A percentile compares a stretch with the other conserved stretches of the same genome.
phyloP scores from a whole-genome alignment of 2,888 invertebrate genomes.

The Drosophila prostipennis region DNA sequence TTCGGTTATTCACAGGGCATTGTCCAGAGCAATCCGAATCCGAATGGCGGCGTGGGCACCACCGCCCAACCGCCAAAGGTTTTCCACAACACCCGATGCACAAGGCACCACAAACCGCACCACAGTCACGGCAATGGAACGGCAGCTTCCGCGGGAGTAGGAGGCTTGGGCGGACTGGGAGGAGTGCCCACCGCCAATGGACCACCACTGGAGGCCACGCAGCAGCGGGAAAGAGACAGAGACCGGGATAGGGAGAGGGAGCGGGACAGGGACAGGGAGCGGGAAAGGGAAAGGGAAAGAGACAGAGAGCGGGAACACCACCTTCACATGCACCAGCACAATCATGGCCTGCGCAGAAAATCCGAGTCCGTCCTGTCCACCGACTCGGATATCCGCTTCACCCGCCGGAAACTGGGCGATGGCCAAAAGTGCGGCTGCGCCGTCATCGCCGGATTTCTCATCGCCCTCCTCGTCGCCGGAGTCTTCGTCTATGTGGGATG shows the following conservation, averaged over 20 bases:
- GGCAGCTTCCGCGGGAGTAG: background rate
- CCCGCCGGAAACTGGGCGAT: constrained; percentile 92
- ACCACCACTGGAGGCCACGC: constrained; percentile 9
- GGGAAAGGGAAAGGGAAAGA: constrained; percentile 28
- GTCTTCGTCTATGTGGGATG: constrained; percentile 87
- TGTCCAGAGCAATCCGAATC: constrained; percentile 74
- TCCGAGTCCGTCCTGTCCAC: constrained; percentile 93
- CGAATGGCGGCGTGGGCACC: constrained; percentile 45
- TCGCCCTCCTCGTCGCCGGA: constrained; percentile 90
- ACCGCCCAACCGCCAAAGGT: constrained; percentile 73
- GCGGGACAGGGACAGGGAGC: constrained; percentile 27
- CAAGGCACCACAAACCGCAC: constrained; percentile 82
- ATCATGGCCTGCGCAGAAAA: constrained; percentile 76
- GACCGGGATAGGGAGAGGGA: constrained; percentile 37
- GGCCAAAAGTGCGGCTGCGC: constrained; percentile 95
- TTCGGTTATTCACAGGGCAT: constrained; percentile 55
- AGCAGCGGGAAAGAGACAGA: constrained; percentile 12
- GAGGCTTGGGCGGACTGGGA: constrained; percentile 1
- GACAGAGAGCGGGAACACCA: constrained; percentile 58
- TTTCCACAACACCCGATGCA: constrained; percentile 83
- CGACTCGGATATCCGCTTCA: constrained; percentile 95
- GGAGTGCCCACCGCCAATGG: constrained; percentile 3
- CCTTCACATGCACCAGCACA: constrained; percentile 67
- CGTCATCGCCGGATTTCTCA: constrained; percentile 92
- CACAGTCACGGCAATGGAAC: constrained; percentile 65